Base-by-base conservation (phyloP, 2,113 vertebrate species). In the Prochilodus magdalenae region DNA sequence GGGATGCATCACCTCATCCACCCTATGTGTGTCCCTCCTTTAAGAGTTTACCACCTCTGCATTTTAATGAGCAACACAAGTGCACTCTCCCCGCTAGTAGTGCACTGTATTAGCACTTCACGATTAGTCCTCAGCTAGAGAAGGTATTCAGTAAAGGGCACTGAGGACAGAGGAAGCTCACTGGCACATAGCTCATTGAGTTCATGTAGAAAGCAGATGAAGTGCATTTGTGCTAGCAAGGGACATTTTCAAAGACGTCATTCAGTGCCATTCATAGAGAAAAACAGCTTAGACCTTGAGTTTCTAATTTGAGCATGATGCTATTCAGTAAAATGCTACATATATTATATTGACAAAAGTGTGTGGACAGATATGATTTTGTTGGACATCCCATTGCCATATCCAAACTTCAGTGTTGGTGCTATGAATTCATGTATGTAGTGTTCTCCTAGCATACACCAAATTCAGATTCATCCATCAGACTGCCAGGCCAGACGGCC, bases 1-100 rank as follows among this genome's bases (percentile, higher is more conserved):
- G 59, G 24, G 27, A 51, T 44, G 62, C 59, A 67, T 75, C 51
- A 75, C 51, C 80, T 82, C 30, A 22, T 29, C 63, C 53, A 62
- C 1, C 24, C 51, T 82, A 22, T 30, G 36, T 63, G 57, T 80
- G 4, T 59, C 14, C 40, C 7, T 62, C 67, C 57, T 80, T n/a
- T 70, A 62, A 24, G 24, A 62, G 47, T 8, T 47, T 30, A 59
- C 44, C 40, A 47, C 26, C 20, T 29, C 12, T 74, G 47, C 8
- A 5, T 74, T 81, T 81, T n/a, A 55, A 57, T 40, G 6, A 44
- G 20, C 22, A 3, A 0, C 66, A 40, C 33, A 69, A 40, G 57
- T 60, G 22, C 66, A 69, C 8, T 44, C 26, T 26, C 57, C 11
- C 57, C 24, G 24, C 65, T 49, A 70, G 44, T 60, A 71, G 18